Evolutionary conservation across 2,113 vertebrate species (phyloP).

Genomic region (Plotosus lineatus): DNA sequence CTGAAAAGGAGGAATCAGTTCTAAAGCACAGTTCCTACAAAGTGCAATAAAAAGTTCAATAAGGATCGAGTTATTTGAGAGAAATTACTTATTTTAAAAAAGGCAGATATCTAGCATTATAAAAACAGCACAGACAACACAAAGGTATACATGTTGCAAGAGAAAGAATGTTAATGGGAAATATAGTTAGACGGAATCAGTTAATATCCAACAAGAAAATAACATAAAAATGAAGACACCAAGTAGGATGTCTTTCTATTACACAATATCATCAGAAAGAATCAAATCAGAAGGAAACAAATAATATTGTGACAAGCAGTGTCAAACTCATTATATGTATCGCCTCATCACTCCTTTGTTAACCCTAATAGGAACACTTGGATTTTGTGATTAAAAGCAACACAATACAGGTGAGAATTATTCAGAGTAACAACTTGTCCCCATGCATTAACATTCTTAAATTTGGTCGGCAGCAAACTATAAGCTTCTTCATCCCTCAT

Average conservation of each 20-base stretch:
- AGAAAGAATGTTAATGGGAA: slow-evolving; percentile 6
- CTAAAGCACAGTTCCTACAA: slow-evolving; percentile 47
- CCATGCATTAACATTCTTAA: slow-evolving; percentile 34
- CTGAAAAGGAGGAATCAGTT: slow-evolving; percentile 52
- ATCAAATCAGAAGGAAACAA: slow-evolving; percentile 32
- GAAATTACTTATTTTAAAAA: slow-evolving; percentile 49
- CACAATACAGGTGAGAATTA: neutral
- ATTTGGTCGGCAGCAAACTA: slow-evolving; percentile 48
- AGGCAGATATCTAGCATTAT: slow-evolving; percentile 32
- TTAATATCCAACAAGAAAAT: slow-evolving; percentile 2
- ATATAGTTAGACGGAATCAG: slow-evolving; percentile 6
- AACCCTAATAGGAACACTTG: slow-evolving; percentile 16
- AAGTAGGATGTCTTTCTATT: slow-evolving; percentile 14
- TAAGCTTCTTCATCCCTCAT: slow-evolving; percentile 34
- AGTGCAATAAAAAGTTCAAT: slow-evolving; percentile 67
- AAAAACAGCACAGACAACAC: slow-evolving; percentile 26
- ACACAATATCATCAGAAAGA: slow-evolving; percentile 18
- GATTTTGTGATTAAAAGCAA: slow-evolving; percentile 29
- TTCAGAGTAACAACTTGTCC: slow-evolving; percentile 26
- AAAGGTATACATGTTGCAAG: neutral
- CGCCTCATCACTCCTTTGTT: slow-evolving; percentile 24
- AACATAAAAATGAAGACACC: neutral
- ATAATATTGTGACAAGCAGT: slow-evolving; percentile 16
- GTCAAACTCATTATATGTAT: slow-evolving; percentile 24
- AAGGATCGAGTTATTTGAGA: slow-evolving; percentile 52